phyloP scores from a whole-genome alignment of 1,140 invertebrate species.

The Drosophila repletoides region DNA sequence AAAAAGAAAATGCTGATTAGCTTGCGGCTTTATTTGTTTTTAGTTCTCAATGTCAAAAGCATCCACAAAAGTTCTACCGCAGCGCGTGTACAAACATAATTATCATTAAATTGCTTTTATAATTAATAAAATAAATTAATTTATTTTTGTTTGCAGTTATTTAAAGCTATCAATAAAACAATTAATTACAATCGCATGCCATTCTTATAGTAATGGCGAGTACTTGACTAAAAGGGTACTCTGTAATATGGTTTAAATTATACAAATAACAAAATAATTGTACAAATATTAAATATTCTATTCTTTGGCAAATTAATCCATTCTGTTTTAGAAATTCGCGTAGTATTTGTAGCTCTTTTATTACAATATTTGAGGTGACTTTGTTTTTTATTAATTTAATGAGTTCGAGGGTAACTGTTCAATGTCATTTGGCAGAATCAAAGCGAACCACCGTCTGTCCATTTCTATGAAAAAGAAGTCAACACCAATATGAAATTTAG shows the following conservation, averaged over 20 bases:
- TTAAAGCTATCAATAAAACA: constrained; percentile 45
- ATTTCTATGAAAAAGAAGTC: constrained; percentile 23
- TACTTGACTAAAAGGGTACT: background rate
- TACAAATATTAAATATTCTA: background rate
- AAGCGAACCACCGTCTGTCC: constrained; percentile 24
- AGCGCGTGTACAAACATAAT: constrained; percentile 2
- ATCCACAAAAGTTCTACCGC: background rate
- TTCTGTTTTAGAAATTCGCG: too few species aligned
- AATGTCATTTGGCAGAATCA: constrained; percentile 52
- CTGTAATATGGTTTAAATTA: background rate
- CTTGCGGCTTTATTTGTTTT: background rate
- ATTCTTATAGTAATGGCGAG: constrained; percentile 25
- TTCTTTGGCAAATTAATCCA: too few species aligned
- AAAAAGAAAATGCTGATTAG: background rate
- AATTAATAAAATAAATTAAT: constrained; percentile 10
- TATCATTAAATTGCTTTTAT: background rate
- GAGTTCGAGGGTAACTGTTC: constrained; percentile 27
- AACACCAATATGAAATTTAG: constrained; percentile 38
- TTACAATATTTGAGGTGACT: too few species aligned
- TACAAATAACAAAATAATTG: background rate
- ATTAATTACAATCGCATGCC: constrained; percentile 53
- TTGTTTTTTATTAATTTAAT: background rate
- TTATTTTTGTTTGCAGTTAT: constrained; percentile 4
- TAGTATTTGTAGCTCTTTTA: too few species aligned
- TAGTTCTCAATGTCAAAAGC: background rate